Evolutionary conservation across 1,140 invertebrate genomes (phyloP).

Genomic region (Choristoneura fumiferana): DNA sequence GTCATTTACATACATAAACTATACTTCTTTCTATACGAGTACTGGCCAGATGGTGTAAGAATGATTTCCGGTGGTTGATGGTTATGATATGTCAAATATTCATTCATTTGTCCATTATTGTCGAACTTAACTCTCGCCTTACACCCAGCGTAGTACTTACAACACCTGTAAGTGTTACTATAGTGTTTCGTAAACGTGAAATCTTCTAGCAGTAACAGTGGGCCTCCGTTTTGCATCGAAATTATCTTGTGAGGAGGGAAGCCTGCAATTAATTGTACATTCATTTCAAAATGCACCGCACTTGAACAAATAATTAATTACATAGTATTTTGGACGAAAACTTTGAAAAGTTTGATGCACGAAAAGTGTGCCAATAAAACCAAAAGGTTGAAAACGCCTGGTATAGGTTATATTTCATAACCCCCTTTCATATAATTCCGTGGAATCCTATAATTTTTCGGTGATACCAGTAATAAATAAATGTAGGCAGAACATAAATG

Average conservation of each 20-base stretch:
- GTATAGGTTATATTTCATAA: too few relatives aligned
- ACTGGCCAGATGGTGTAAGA: neutral
- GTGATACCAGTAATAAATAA: too few relatives aligned
- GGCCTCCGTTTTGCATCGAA: slow-evolving; percentile 16
- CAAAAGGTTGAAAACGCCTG: too few relatives aligned
- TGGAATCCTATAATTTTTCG: too few relatives aligned
- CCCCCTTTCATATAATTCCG: too few relatives aligned
- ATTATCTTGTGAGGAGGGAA: slow-evolving; percentile 24
- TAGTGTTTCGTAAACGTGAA: slow-evolving; percentile 32
- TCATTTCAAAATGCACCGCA: too few relatives aligned
- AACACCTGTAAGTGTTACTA: slow-evolving; percentile 28
- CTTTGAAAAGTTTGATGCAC: too few relatives aligned
- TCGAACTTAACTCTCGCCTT: slow-evolving; percentile 27
- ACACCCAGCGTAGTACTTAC: slow-evolving; percentile 24
- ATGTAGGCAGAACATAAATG: too few relatives aligned
- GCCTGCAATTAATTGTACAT: too few relatives aligned
- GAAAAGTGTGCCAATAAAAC: too few relatives aligned
- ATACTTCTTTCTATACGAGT: slow-evolving; percentile 1
- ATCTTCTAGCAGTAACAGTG: slow-evolving; percentile 28
- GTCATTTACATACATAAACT: neutral
- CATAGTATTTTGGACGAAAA: too few relatives aligned
- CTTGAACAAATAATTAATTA: too few relatives aligned
- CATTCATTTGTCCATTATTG: slow-evolving; percentile 18
- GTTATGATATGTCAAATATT: slow-evolving; percentile 23
- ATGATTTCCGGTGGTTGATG: slow-evolving; percentile 25